Conservation (phyloP, 2,113 vertebrate species). For the Nanorana parkeri region DNA sequence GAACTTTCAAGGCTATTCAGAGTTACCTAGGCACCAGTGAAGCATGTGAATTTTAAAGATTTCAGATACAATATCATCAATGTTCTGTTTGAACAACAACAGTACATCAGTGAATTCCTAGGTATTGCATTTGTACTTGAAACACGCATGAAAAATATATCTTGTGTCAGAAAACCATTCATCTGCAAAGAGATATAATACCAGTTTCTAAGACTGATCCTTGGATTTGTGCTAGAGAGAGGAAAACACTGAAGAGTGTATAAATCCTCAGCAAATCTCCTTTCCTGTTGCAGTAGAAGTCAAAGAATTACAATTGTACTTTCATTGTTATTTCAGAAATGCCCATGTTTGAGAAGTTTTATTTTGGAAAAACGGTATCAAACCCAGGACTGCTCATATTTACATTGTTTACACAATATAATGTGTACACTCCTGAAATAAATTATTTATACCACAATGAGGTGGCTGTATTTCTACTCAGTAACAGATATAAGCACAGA, state of each 20-base stretch:
- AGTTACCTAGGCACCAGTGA: too few relatives aligned
- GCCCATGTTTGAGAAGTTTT: conserved; percentile 45
- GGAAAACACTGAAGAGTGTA: conserved; percentile 55
- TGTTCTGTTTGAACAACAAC: conserved; percentile 42
- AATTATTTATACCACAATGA: conserved; percentile 50
- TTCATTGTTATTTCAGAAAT: conserved; percentile 53
- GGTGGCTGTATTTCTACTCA: conserved; percentile 9
- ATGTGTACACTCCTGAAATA: conserved; percentile 3
- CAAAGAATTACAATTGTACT: conserved; percentile 43
- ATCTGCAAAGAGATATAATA: conserved; percentile 57
- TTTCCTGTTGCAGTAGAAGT: conserved; percentile 51
- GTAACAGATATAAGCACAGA: background rate
- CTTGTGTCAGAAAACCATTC: conserved; percentile 55
- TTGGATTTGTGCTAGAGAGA: conserved; percentile 56
- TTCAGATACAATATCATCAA: too few relatives aligned
- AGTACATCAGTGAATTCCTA: conserved; percentile 50
- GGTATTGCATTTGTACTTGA: conserved; percentile 53
- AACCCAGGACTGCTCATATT: conserved; percentile 4
- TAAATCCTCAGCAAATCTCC: conserved; percentile 56
- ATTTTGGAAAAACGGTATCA: conserved; percentile 29
- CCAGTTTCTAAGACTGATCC: conserved; percentile 58
- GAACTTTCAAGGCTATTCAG: too few relatives aligned
- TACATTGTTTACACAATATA: conserved; percentile 33
- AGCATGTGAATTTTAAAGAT: too few relatives aligned
- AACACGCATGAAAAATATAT: conserved; percentile 56